A percentile compares a stretch with the other conserved stretches of the same genome.
Conservation (phyloP, 2,888 invertebrate genomes). For the Andrena bucephala region DNA sequence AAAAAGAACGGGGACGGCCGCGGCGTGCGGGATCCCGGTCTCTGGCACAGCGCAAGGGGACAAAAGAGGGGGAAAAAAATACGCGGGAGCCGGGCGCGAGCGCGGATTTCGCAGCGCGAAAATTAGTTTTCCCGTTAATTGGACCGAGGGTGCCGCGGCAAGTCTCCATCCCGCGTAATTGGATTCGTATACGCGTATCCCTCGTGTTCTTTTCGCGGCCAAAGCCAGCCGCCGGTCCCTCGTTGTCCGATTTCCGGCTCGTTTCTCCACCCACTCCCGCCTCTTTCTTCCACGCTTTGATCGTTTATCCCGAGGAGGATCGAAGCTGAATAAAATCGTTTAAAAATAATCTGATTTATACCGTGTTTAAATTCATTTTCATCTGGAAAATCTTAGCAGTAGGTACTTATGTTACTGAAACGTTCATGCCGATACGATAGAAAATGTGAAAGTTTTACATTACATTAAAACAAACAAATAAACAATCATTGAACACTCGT, state of each 20-base stretch:
- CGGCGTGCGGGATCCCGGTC: conserved; percentile 13
- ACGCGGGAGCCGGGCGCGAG: conserved; percentile 48
- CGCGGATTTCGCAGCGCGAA: conserved; percentile 70
- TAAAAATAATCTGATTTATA: no score
- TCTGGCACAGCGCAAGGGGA: conserved; percentile 20
- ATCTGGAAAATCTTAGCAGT: no score
- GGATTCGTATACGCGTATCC: conserved; percentile 68
- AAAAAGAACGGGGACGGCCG: conserved; percentile 13
- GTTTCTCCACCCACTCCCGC: conserved; percentile 26
- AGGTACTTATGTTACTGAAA: no score
- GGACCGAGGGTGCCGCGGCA: conserved; percentile 70
- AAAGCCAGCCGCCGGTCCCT: background rate
- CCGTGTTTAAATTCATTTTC: no score
- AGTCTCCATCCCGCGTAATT: conserved; percentile 70
- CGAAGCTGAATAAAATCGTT: no score
- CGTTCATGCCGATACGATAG: no score
- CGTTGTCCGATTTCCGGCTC: conserved; percentile 57
- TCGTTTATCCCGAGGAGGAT: conserved; percentile 5
- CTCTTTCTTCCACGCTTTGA: background rate
- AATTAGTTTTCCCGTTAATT: conserved; percentile 83
- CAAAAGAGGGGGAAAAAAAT: conserved; percentile 54
- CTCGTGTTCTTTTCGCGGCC: conserved; percentile 31
- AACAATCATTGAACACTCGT: no score
- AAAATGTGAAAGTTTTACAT: no score
- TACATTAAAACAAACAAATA: no score